phyloP scores from a whole-genome alignment of 2,113 vertebrate genomes.

The Chrysemys picta region DNA sequence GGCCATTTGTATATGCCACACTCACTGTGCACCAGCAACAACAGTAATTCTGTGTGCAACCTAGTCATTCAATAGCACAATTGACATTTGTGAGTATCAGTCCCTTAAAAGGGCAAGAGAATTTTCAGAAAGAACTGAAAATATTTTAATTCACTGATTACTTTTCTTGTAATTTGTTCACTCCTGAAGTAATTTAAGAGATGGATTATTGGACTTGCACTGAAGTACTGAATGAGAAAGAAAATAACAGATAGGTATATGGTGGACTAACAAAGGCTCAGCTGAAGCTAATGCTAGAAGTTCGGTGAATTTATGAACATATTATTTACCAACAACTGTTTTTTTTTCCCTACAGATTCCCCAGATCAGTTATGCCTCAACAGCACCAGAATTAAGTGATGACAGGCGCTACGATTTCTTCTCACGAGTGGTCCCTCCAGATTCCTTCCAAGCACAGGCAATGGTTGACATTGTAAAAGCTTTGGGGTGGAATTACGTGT shows the following conservation, averaged over 20 bases:
- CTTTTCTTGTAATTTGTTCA: background rate
- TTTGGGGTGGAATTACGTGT: constrained; percentile 97
- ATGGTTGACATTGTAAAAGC: constrained; percentile 98
- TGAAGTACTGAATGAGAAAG: background rate
- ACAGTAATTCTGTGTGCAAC: background rate
- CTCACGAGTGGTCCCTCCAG: constrained; percentile 97
- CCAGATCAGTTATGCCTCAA: constrained; percentile 98
- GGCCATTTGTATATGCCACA: background rate
- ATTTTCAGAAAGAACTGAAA: background rate
- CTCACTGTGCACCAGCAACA: background rate
- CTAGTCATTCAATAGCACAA: background rate
- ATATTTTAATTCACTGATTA: background rate
- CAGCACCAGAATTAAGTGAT: constrained; percentile 96
- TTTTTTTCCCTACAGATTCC: constrained; percentile 88
- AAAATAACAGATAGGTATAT: background rate
- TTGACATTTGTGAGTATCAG: background rate
- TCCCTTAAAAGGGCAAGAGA: background rate
- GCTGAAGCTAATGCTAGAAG: constrained; percentile 6
- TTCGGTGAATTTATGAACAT: constrained; percentile 51
- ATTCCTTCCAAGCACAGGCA: constrained; percentile 98
- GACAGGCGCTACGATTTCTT: constrained; percentile 98
- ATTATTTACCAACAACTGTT: constrained; percentile 68
- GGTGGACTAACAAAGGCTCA: background rate
- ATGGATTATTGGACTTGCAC: background rate
- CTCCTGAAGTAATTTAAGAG: background rate